These are phyloP conservation scores for Lingula anatina DNA, from an alignment of 2,888 invertebrate species.

Conservation along the genomic window DNA sequence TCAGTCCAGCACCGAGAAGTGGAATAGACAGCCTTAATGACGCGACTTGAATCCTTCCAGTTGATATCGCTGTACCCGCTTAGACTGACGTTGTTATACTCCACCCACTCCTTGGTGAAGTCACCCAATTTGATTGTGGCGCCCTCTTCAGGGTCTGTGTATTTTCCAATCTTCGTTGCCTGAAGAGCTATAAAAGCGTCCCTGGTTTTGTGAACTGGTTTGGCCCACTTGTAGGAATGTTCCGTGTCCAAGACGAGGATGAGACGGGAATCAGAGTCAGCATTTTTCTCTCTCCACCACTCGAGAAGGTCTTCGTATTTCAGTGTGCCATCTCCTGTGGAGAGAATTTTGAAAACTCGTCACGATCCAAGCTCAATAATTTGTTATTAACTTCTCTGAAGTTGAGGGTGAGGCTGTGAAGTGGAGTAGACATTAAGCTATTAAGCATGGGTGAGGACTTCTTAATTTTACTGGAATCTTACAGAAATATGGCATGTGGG, in stretches of 20 bases:
- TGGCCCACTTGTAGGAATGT: conserved; percentile 42
- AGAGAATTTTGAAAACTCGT: neutral
- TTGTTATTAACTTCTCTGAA: too few relatives aligned
- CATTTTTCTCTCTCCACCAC: conserved; percentile 39
- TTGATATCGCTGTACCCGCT: conserved; percentile 22
- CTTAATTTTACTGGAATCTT: too few relatives aligned
- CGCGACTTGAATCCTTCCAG: conserved; percentile 30
- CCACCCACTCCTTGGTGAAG: conserved; percentile 44
- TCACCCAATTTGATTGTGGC: conserved; percentile 27
- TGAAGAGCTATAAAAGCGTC: conserved; percentile 40
- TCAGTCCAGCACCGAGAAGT: conserved; percentile 44
- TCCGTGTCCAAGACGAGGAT: conserved; percentile 44
- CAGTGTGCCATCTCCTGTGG: conserved; percentile 31
- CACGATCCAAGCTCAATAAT: too few relatives aligned
- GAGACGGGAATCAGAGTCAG: conserved; percentile 32
- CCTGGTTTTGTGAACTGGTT: conserved; percentile 17
- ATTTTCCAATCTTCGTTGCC: conserved; percentile 27
- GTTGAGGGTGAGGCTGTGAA: too few relatives aligned
- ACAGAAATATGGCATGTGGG: too few relatives aligned
- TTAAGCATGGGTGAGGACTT: too few relatives aligned
- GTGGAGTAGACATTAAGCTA: too few relatives aligned
- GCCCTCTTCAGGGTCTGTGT: conserved; percentile 22
- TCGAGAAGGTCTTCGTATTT: conserved; percentile 36
- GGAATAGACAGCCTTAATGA: conserved; percentile 29
- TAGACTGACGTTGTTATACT: conserved; percentile 21